A percentile compares a stretch with the other conserved stretches of the same genome.
Evolutionary conservation across 1,140 invertebrate genomes (phyloP).

Genomic region (Bemisia tabaci): DNA sequence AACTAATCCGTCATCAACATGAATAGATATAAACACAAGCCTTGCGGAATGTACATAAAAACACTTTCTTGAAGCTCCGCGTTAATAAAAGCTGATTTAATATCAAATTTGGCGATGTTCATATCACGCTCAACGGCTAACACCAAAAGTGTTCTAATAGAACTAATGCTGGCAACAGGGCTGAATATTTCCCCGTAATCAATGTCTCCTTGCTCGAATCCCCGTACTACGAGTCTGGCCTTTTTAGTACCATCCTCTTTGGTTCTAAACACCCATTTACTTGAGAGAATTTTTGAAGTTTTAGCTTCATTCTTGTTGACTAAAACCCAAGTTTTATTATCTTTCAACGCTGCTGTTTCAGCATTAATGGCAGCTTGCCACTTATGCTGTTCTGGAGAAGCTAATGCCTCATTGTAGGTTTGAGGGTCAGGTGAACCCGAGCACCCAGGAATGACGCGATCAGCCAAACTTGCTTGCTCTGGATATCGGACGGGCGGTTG

Average conservation of each 20-base stretch:
- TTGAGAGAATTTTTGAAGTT: conserved; percentile 3
- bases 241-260: conserved; percentile 21
- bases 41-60: no score
- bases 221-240: conserved; percentile 18
- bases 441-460: no score
- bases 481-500: no score
- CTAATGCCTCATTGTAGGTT: conserved; percentile 3
- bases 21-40: conserved; percentile 20
- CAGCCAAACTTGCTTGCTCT: no score
- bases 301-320: not conserved
- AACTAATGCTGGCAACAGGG: no score
- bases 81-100: no score
- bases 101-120: no score
- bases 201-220: conserved; percentile 19
- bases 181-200: no score
- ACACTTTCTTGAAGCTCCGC: no score
- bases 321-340: conserved; percentile 2
- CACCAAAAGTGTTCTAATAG: no score
- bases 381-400: not conserved
- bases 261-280: conserved; percentile 9
- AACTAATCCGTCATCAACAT: conserved; percentile 30
- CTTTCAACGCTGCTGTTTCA: not conserved
- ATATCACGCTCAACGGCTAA: no score
- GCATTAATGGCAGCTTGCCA: conserved; percentile 5
- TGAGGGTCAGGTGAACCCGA: no score